phyloP scores from a whole-genome alignment of 2,113 vertebrate genomes.

The Hepsetus odoe region DNA sequence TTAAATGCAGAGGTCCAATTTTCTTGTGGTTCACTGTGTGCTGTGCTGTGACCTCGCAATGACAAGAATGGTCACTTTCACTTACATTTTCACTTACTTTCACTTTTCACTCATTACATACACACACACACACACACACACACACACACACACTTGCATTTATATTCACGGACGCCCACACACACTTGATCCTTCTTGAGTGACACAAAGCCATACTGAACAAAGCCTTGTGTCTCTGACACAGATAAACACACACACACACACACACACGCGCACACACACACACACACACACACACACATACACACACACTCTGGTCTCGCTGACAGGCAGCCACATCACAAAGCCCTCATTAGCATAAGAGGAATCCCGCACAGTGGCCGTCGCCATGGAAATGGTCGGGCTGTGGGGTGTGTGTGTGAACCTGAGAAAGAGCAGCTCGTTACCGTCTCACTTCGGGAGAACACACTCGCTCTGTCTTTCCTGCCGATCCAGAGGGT shows the following conservation, averaged over 20 bases:
- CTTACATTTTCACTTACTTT: too few species aligned
- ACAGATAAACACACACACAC: conserved; percentile 16
- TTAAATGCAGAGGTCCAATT: too few species aligned
- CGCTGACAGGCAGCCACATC: background rate
- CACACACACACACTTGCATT: background rate
- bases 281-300: conserved; percentile 25
- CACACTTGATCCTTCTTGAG: background rate
- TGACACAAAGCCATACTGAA: background rate
- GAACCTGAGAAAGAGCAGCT: background rate
- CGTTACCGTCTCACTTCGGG: background rate
- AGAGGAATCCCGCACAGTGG: conserved; percentile 52
- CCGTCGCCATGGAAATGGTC: conserved; percentile 46
- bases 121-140: background rate
- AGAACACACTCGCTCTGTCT: background rate
- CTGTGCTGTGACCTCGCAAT: background rate
- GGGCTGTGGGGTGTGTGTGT: background rate
- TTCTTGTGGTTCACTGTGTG: too few species aligned
- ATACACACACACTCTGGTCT: conserved; percentile 6
- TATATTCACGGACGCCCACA: background rate
- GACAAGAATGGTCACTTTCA: background rate
- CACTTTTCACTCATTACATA: background rate
- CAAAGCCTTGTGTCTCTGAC: conserved; percentile 8
- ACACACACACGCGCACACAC: background rate
- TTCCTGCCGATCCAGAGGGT: too few species aligned
- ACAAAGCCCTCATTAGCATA: conserved; percentile 9